phyloP scores from a whole-genome alignment of 2,797 vertebrate species.

The Danio choprae region DNA sequence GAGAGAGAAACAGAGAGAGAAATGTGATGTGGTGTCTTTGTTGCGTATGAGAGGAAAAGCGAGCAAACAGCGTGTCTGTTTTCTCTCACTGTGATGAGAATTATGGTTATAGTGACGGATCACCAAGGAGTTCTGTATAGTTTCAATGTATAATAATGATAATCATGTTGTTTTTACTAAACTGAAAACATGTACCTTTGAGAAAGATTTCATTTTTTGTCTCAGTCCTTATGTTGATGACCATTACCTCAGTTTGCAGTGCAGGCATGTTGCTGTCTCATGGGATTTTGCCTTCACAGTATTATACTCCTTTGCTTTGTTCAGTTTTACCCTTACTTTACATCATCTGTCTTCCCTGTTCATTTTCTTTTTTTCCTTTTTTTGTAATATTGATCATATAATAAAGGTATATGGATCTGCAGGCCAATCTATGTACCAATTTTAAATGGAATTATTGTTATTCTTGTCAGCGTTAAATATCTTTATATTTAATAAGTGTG shows the following conservation, averaged over 20 bases:
- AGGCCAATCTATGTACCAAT: constrained; percentile 82
- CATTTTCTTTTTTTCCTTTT: constrained; percentile 25
- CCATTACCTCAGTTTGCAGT: constrained; percentile 28
- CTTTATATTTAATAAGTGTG: constrained; percentile 20
- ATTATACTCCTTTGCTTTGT: constrained; percentile 13
- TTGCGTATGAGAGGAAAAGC: neutral
- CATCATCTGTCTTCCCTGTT: constrained; percentile 5
- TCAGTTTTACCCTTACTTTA: constrained; percentile 11
- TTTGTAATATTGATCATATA: constrained; percentile 62
- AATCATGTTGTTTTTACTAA: neutral
- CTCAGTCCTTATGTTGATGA: constrained; percentile 13
- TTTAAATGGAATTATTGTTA: constrained; percentile 66
- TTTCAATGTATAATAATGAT: constrained; percentile 14
- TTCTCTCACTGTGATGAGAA: constrained; percentile 16
- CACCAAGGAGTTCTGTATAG: neutral
- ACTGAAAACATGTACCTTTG: constrained; percentile 19
- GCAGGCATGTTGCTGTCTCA: constrained; percentile 24
- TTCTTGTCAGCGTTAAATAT: constrained; percentile 56
- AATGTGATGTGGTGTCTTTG: neutral
- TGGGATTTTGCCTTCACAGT: constrained; percentile 13
- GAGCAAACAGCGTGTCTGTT: constrained; percentile 6
- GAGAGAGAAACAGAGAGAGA: constrained; percentile 12
- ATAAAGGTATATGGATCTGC: constrained; percentile 83
- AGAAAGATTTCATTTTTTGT: neutral
- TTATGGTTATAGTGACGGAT: neutral